Conservation (phyloP, 2,113 vertebrate genomes). For the Esox niger region DNA sequence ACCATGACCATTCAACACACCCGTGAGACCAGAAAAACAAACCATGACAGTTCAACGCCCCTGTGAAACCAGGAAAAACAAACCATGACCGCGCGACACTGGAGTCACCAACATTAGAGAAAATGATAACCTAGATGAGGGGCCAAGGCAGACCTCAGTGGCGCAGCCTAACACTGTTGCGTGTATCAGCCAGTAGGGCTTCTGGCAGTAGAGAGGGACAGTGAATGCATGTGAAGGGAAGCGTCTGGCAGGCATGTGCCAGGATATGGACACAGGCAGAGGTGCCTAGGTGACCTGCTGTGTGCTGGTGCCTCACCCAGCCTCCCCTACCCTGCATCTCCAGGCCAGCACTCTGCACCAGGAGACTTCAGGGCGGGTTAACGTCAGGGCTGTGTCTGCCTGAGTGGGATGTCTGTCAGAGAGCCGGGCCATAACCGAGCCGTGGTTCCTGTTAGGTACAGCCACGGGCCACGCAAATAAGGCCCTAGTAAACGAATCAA, state of each 20-base stretch:
- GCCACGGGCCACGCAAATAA: not conserved
- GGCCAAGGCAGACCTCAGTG: not conserved
- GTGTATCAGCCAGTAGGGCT: constrained; percentile 58
- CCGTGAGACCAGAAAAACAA: no score
- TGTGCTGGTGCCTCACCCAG: constrained; percentile 9
- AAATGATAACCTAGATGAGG: not conserved
- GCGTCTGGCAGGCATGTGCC: constrained; percentile 27
- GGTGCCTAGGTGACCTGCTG: constrained; percentile 29
- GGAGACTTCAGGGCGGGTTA: not conserved
- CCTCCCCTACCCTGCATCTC: not conserved
- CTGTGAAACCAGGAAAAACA: not conserved
- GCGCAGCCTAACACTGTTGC: not conserved
- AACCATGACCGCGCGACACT: no score
- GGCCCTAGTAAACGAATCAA: not conserved
- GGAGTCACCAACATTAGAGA: not conserved
- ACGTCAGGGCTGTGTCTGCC: no score
- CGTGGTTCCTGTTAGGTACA: not conserved
- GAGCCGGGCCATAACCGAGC: not conserved
- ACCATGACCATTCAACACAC: no score
- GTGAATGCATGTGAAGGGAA: constrained; percentile 25
- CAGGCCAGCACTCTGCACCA: not conserved
- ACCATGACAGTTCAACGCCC: no score
- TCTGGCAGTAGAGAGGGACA: constrained; percentile 27
- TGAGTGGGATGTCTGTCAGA: no score
- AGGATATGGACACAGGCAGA: constrained; percentile 18